phyloP scores from a whole-genome alignment of 2,113 vertebrate genomes.

The Coreoperca whiteheadi region DNA sequence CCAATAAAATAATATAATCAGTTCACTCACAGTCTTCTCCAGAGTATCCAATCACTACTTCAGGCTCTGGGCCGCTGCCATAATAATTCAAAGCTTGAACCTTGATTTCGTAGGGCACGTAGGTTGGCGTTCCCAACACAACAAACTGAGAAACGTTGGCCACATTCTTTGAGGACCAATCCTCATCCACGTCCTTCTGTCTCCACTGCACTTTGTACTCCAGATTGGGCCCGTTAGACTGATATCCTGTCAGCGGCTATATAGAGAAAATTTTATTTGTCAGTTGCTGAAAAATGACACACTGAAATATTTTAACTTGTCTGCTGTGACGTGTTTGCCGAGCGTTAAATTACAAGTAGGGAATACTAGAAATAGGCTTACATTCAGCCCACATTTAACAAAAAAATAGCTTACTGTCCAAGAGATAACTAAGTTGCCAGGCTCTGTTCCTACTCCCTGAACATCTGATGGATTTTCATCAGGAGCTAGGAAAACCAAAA shows the following conservation, averaged over 20 bases:
- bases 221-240: constrained; percentile 93
- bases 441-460: constrained; percentile 88
- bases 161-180: constrained; percentile 90
- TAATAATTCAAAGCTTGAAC: constrained; percentile 93
- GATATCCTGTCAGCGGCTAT: constrained; percentile 91
- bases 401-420: constrained; percentile 90
- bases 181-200: constrained; percentile 89
- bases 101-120: constrained; percentile 91
- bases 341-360: neutral
- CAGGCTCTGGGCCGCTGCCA: constrained; percentile 89
- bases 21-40: constrained; percentile 94
- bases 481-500: constrained; percentile 83
- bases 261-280: constrained; percentile 16
- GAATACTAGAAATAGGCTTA: neutral
- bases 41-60: constrained; percentile 87
- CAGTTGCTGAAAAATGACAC: neutral
- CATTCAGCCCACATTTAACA: neutral
- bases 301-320: neutral
- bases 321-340: neutral
- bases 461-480: constrained; percentile 91
- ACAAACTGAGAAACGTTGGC: constrained; percentile 90
- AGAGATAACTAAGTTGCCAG: constrained; percentile 92
- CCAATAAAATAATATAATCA: neutral
- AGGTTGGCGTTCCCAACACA: constrained; percentile 91
- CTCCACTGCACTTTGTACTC: constrained; percentile 95